Base-by-base conservation (phyloP, 2,888 invertebrate species). In the Aphelenchoides bicaudatus region DNA sequence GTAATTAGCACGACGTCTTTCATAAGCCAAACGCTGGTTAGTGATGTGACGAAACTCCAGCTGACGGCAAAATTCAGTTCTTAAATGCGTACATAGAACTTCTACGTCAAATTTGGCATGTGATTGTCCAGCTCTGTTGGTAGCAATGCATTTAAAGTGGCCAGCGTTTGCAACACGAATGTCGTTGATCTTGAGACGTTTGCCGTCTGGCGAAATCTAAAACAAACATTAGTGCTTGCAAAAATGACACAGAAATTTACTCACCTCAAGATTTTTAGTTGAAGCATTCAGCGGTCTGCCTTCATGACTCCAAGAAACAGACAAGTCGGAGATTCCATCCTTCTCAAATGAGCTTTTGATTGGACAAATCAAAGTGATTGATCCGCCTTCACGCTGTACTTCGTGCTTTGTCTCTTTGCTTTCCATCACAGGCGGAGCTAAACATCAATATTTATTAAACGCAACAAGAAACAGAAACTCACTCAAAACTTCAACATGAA, bases 121-220 rank as follows among this genome's bases (percentile, higher is more conserved):
- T 0, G 84, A 83, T 38, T 84, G 83, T 4, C 87, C 87, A 0
- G 85, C 86, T 63, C 84, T 83, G 80, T 87, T 87, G 13, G 84
- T 83, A 59, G 86, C 85, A 23, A 85, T 81, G 73, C 87, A 87
- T 0, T 84, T 51, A 39, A 21, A 86, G 51, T 58, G 48, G 43
- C 73, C 73, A 25, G 69, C 82, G 74, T 86, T 83, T 71, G 8
- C 81, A 78, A 70, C 79, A 70, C 69, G 30, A 0, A 69, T 56
- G 28, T 58, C 30, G 2, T 50, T 37, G 10, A 72, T 56, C 10
- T 64, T 61, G 28, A 75, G 61, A 19, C 66, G 68, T 21, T 68
- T 62, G 10, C 68, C 67, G 55, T 73, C 71, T n/a, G 61, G 53
- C 0, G 73, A 67, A n/a, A 75, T 53, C 74, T 74, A 48, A 37